Base-by-base conservation (phyloP, 2,888 invertebrate genomes). In the Eustalomyia histrio region DNA sequence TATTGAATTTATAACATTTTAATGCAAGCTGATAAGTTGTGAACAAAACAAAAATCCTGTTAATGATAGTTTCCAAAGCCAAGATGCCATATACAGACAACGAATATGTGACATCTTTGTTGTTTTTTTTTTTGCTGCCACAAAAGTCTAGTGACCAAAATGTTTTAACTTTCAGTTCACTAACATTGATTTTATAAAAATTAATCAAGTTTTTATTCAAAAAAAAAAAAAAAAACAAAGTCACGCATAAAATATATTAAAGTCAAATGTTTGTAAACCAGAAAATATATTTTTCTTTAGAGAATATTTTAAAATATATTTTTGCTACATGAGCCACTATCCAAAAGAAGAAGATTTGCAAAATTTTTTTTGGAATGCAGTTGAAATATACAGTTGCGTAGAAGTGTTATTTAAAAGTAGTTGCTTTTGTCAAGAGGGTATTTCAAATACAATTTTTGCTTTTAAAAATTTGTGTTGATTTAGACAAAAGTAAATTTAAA, bases 21-120 rank as follows among this genome's bases (percentile, higher is more conserved):
- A 14, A 12, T 12, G 10, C 39, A 39, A 39, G 39, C 14, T 12
- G 39, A 39, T 39, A 39, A 39, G 39, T 39, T 12, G 39, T 29
- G 7, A 6, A 29, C 7, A 29, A 29, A 29, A 12, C 35, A 35
- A 14, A 39, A 39, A 39, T 39, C 39, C 39, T 39, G 39, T 39
- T 39, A 39, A 39, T 39, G 39, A 39, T 29, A 29, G 4, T 39
- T 39, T 39, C 39, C 39, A 39, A 39, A 39, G 39, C 12, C 39
- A 39, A 39, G 39, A 39, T 39, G 12, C 39, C 39, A 39, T 39
- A 39, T 39, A 12, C 1, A 39, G 12, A 39, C 14, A 14, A 47
- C n/a, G n/a, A 39, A 39, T 39, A 47, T 39, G 43, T 47, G n/a
- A n/a, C 43, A 47, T 47, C n/a, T 47, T 47, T 47, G 43, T n/a